Base-by-base conservation (phyloP, 2,888 invertebrate species). In the Adelphocoris suturalis region DNA sequence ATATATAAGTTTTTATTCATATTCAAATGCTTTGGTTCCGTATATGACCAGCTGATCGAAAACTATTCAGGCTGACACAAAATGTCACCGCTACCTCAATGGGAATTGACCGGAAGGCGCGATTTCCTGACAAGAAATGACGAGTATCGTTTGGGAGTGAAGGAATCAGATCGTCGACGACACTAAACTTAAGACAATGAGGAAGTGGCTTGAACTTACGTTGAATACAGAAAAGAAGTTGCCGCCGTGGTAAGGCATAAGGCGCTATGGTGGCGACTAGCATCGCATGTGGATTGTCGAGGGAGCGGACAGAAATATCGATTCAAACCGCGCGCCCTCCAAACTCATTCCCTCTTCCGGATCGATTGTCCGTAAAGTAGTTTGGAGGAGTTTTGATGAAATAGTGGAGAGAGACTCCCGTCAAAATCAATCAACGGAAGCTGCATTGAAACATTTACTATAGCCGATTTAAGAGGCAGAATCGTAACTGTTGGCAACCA, bases 211-310 rank as follows among this genome's bases (percentile, higher is more conserved):
- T 7, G 27, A 13, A 88, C 88, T 88, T 88, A 88, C 88, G 78
- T 88, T 88, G 78, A 76, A 88, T 76, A 88, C 88, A 28, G 78
- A 88, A 88, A 88, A 88, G 88, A 88, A 88, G 88, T 88, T 88
- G 47, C 88, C 88, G 55, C 88, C 88, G 88, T 88, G 76, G 88
- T 76, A 52, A 88, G 88, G 88, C 88, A 88, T 88, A 88, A 88
- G 76, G 55, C 78, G 88, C 78, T 78, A 85, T 85, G 88, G 28
- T 68, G 55, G 19, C 78, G 88, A 78, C 55, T 55, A 88, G 75
- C 86, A 76, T 85, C 85, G 85, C 85, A 85, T 85, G 85, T 85
- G 85, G 46, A 61, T 23, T 57, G 27, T 85, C 48, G 61, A 61
- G 27, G 57, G 61, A 46, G 46, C 23, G 27, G 85, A 61, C 61